Percentiles rank a stretch among this genome's conserved stretches.
phyloP scores from a whole-genome alignment of 2,888 invertebrate genomes.

The Tenthredo distinguenda region DNA sequence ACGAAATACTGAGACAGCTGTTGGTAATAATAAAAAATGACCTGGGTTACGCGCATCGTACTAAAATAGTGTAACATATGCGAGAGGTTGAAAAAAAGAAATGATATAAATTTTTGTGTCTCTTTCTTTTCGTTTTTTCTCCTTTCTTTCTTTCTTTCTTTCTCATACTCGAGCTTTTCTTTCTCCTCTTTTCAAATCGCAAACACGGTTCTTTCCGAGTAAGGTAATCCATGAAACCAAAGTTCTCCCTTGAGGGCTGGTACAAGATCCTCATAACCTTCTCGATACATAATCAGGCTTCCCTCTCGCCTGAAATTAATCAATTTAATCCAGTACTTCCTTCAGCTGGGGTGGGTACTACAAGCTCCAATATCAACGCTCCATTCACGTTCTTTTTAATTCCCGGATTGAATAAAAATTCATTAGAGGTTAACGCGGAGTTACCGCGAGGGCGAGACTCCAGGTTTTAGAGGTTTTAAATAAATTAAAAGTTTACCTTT shows the following conservation, averaged over 20 bases:
- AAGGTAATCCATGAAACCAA: slow-evolving; percentile 63
- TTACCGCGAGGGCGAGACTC: slow-evolving; percentile 30
- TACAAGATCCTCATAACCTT: slow-evolving; percentile 42
- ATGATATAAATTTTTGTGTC: background rate
- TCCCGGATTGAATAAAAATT: slow-evolving; percentile 67
- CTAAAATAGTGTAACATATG: background rate
- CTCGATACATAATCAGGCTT: slow-evolving; percentile 52
- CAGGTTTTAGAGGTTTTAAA: slow-evolving; percentile 62
- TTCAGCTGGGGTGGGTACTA: background rate
- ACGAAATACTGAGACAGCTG: slow-evolving; percentile 41
- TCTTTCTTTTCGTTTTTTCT: background rate
- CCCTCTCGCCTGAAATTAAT: slow-evolving; percentile 49
- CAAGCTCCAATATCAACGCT: slow-evolving; percentile 40
- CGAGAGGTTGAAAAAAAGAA: background rate
- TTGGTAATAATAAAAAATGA: slow-evolving; percentile 24
- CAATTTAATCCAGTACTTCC: slow-evolving; percentile 53
- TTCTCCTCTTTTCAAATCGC: slow-evolving; percentile 32
- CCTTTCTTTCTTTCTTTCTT: background rate
- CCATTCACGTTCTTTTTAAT: slow-evolving; percentile 59
- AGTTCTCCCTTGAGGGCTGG: slow-evolving; percentile 53
- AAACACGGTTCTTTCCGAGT: slow-evolving; percentile 57
- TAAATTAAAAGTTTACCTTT: slow-evolving; percentile 67
- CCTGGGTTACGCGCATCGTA: background rate
- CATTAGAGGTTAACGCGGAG: slow-evolving; percentile 61
- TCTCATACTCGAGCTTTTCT: background rate